Conservation (phyloP, 2,888 invertebrate genomes). For the Nasonovia ribisnigri region DNA sequence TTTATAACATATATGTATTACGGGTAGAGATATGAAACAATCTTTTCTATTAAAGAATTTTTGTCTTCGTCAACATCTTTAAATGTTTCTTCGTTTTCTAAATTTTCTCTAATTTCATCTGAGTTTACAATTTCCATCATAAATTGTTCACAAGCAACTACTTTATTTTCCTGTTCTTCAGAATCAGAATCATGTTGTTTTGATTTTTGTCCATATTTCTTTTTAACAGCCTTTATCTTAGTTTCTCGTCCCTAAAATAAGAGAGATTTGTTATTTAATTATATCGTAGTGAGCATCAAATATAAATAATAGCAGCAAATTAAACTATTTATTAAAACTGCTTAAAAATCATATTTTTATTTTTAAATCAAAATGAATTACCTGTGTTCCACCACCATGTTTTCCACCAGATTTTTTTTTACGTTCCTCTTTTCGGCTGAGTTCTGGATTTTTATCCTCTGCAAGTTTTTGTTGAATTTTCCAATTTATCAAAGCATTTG, state of each 20-base stretch:
- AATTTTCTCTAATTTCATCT: constrained; percentile 78
- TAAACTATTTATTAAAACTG: not conserved
- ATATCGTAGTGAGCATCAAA: not conserved
- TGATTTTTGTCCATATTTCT: constrained; percentile 73
- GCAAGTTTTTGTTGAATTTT: constrained; percentile 71
- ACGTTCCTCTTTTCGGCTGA: constrained; percentile 86
- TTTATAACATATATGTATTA: constrained; percentile 70
- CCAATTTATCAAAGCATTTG: constrained; percentile 74
- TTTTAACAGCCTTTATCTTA: constrained; percentile 93
- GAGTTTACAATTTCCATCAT: constrained; percentile 77
- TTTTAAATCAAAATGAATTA: constrained; percentile 61
- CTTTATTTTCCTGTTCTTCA: constrained; percentile 74
- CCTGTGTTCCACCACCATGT: constrained; percentile 89
- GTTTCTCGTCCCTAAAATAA: constrained; percentile 83
- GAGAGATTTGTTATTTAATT: not conserved
- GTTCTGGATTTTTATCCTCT: constrained; percentile 66
- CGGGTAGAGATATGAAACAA: constrained; percentile 80
- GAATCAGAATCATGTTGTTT: constrained; percentile 78
- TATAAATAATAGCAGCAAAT: not conserved
- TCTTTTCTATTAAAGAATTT: constrained; percentile 78
- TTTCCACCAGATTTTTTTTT: constrained; percentile 89
- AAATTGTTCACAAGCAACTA: constrained; percentile 70
- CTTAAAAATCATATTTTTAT: not conserved
- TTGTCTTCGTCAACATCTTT: constrained; percentile 80
- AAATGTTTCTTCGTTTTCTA: constrained; percentile 72